These are phyloP conservation scores for Otus sunia DNA, from an alignment of 2,113 vertebrate species.

Conservation along the genomic window DNA sequence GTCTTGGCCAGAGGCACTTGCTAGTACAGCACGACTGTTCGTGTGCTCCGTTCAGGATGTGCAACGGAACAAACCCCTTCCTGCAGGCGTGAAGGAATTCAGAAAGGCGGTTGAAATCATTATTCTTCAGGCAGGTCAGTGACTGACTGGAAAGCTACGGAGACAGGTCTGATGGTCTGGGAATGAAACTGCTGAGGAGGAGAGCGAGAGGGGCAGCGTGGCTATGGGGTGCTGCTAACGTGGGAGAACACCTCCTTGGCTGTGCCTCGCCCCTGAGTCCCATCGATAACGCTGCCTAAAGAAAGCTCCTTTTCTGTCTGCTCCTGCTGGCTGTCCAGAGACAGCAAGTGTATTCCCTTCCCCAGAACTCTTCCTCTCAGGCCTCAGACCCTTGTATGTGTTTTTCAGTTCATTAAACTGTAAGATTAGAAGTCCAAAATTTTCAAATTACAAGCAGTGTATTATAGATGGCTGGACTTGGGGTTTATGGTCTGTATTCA, in stretches of 20 bases:
- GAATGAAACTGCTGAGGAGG: neutral
- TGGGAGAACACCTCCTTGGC: neutral
- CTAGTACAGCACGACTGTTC: neutral
- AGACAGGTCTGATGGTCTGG: neutral
- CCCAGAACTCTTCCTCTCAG: neutral
- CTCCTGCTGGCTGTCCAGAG: neutral
- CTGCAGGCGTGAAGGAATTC: neutral
- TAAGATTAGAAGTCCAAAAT: neutral
- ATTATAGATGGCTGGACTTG: accelerated
- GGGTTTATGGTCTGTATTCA: neutral
- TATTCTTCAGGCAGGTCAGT: neutral
- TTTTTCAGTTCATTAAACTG: neutral
- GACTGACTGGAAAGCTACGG: neutral
- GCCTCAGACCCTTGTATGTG: neutral
- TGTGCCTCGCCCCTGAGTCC: neutral
- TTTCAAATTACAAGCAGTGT: neutral
- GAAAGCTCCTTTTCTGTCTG: neutral
- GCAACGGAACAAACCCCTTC: neutral
- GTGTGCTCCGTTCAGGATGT: neutral
- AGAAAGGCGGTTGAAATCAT: neutral
- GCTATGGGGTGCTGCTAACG: neutral
- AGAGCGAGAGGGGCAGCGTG: neutral
- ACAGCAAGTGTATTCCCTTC: neutral
- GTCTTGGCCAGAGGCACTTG: neutral
- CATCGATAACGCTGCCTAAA: neutral